Conservation (phyloP, 2,888 invertebrate species). For the Cephus pygmeus region DNA sequence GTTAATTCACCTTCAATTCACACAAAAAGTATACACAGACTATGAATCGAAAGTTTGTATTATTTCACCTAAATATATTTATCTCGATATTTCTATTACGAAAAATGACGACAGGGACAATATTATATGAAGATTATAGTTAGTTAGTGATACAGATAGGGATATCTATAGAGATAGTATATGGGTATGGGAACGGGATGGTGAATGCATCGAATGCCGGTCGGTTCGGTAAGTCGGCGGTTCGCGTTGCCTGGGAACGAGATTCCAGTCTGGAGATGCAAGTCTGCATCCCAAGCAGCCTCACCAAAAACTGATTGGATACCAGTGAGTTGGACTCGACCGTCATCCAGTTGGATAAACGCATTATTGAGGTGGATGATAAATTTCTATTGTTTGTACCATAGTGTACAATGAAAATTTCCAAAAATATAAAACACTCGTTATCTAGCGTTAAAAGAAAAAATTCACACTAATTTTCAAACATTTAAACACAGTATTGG, state of each 20-base stretch:
- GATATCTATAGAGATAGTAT: neutral
- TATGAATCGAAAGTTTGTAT: neutral
- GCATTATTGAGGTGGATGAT: neutral
- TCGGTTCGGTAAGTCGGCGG: slow-evolving; percentile 7
- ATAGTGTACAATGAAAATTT: neutral
- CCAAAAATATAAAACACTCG: neutral
- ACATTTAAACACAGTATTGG: neutral
- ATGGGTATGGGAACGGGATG: neutral
- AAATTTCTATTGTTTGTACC: neutral
- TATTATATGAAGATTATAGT: neutral
- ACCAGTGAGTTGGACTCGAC: neutral
- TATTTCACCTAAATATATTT: neutral
- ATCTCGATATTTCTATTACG: neutral
- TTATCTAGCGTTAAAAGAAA: neutral
- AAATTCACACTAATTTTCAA: too few species aligned
- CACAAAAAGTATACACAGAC: neutral
- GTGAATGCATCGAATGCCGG: neutral
- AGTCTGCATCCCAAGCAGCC: slow-evolving; percentile 41
- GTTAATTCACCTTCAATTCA: neutral
- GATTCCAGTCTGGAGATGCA: slow-evolving; percentile 35
- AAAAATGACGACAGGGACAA: neutral
- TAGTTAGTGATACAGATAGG: neutral
- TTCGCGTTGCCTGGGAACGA: slow-evolving; percentile 36
- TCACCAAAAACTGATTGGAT: slow-evolving; percentile 38
- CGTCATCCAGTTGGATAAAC: neutral